Evolutionary conservation across 2,888 invertebrate species (phyloP).

Genomic region (Ormyrus nitidulus): DNA sequence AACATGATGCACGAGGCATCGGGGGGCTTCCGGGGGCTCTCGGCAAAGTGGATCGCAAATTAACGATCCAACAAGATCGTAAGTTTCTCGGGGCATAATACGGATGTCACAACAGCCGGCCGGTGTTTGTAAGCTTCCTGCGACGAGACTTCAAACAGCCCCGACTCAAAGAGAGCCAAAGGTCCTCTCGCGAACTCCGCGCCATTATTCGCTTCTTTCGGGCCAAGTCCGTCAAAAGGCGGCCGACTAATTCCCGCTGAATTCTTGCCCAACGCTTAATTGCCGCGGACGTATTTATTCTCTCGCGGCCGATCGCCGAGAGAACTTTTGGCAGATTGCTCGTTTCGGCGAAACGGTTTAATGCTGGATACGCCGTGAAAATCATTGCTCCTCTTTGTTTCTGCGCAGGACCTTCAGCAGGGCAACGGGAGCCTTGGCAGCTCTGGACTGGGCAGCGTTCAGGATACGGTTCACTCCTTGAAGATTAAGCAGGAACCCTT

Average conservation of each 20-base stretch:
- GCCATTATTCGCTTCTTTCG: conserved; percentile 37
- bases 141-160: conserved; percentile 75
- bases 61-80: conserved; percentile 72
- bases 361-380: too few species aligned
- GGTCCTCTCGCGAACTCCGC: conserved; percentile 37
- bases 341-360: too few species aligned
- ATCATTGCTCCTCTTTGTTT: too few species aligned
- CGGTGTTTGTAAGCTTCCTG: conserved; percentile 75
- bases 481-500: conserved; percentile 73
- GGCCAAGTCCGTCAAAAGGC: background rate
- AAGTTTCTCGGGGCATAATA: conserved; percentile 74
- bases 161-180: conserved; percentile 61
- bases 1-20: background rate
- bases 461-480: conserved; percentile 65
- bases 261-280: too few species aligned
- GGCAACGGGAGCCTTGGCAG: conserved; percentile 64
- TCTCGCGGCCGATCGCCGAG: too few species aligned
- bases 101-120: conserved; percentile 74
- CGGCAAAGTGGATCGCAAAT: conserved; percentile 67
- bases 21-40: background rate
- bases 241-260: too few species aligned
- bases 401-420: conserved; percentile 68
- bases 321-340: too few species aligned
- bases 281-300: too few species aligned
- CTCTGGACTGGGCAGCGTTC: conserved; percentile 63